These are phyloP conservation scores for Psittacula cyanocephala DNA, from an alignment of 2,113 vertebrate species.

Conservation along the genomic window DNA sequence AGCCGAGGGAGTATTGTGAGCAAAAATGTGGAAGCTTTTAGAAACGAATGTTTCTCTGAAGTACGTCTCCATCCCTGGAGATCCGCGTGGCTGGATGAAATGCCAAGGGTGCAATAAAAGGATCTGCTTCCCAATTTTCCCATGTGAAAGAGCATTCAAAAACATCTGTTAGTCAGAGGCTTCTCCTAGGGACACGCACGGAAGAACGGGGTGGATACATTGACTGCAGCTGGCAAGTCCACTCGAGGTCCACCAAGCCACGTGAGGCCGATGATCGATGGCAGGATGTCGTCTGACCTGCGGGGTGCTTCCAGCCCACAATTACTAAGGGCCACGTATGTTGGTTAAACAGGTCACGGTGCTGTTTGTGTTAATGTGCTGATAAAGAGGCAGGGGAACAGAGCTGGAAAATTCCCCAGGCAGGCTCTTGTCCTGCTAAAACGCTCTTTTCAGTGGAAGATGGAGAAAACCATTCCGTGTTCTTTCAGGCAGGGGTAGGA, in stretches of 20 bases:
- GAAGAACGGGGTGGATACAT: background rate
- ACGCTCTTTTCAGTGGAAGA: background rate
- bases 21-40: background rate
- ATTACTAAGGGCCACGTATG: background rate
- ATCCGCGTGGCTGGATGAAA: background rate
- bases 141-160: constrained; percentile 25
- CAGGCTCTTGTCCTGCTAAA: background rate
- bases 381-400: background rate
- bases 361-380: constrained; percentile 17
- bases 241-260: background rate
- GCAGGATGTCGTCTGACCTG: constrained; percentile 9
- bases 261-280: background rate
- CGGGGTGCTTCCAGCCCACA: background rate
- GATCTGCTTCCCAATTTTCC: background rate
- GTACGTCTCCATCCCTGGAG: constrained; percentile 33
- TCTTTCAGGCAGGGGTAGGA: background rate
- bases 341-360: background rate
- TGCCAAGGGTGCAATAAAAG: constrained; percentile 1
- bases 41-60: constrained; percentile 28
- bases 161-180: constrained; percentile 40
- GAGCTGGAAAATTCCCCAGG: background rate
- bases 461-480: background rate
- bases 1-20: background rate
- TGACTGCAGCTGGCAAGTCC: background rate
- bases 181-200: background rate